phyloP scores from a whole-genome alignment of 2,797 vertebrate species.

The Oreortyx pictus region DNA sequence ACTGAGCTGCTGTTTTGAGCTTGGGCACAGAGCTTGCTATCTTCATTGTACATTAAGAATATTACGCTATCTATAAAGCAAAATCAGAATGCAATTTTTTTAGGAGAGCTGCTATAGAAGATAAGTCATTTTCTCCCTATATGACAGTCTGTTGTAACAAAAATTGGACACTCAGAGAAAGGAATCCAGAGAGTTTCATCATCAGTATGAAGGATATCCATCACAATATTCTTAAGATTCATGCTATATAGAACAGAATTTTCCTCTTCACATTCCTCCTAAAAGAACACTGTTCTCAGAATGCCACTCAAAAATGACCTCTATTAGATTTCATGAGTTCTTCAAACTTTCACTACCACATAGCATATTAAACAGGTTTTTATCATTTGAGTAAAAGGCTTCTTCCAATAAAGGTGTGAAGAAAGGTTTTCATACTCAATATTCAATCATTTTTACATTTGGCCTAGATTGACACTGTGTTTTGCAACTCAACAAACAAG shows the following conservation, averaged over 20 bases:
- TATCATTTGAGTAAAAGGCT: not conserved
- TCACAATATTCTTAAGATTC: not conserved
- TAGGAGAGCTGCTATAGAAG: not conserved
- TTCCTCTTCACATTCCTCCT: not conserved
- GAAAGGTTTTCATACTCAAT: not conserved
- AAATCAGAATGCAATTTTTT: not conserved
- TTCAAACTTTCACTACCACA: not conserved
- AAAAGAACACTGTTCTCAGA: not conserved
- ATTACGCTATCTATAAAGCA: constrained; percentile 77
- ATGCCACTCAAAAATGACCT: not conserved
- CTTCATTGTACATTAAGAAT: constrained; percentile 91
- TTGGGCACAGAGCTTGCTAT: constrained; percentile 87
- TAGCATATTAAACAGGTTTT: not conserved
- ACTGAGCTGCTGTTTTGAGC: constrained; percentile 76
- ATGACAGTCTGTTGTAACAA: not conserved
- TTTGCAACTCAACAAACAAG: not conserved
- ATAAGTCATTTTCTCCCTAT: not conserved
- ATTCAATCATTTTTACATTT: not conserved
- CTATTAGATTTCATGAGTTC: not conserved
- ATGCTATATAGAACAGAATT: not conserved
- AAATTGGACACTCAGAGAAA: not conserved
- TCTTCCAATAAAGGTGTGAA: not conserved
- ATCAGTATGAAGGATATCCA: not conserved
- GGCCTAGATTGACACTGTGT: not conserved
- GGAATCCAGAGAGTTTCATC: not conserved